phyloP scores from a whole-genome alignment of 2,797 vertebrate genomes.

The Petrocephalus schoutedeni region DNA sequence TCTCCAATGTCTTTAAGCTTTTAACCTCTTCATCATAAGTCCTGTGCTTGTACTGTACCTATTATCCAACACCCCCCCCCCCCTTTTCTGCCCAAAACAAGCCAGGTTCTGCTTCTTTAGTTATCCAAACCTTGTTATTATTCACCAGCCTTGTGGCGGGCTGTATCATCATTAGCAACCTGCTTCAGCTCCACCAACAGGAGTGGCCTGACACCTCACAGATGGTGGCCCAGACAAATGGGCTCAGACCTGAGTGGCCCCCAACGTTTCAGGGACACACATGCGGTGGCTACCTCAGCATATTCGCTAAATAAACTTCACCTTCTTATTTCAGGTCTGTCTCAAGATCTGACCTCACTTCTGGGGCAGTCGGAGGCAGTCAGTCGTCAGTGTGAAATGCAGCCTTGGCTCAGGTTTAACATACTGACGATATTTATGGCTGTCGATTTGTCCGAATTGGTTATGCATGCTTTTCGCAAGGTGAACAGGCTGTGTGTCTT shows the following conservation, averaged over 20 bases:
- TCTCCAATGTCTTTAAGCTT: not conserved
- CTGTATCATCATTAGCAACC: conserved; percentile 16
- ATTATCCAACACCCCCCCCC: not conserved
- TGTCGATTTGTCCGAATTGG: not conserved
- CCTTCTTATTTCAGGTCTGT: not conserved
- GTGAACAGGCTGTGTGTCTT: not conserved
- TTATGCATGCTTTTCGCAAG: not conserved
- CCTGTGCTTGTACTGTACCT: not conserved
- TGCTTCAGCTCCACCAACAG: not conserved
- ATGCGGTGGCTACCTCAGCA: not conserved
- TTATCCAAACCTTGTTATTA: not conserved
- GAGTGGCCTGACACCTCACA: conserved; percentile 7
- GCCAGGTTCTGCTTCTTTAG: not conserved
- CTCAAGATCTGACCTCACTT: not conserved
- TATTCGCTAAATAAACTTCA: not conserved
- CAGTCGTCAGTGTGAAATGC: not conserved
- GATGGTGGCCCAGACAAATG: not conserved
- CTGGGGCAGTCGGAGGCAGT: too few relatives aligned
- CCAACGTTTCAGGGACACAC: conserved; percentile 20
- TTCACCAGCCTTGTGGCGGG: not conserved
- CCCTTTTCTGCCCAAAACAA: not conserved
- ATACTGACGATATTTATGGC: not conserved
- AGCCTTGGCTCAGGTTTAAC: not conserved
- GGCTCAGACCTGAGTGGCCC: not conserved
- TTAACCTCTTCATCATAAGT: not conserved